Evolutionary conservation across 2,113 vertebrate species (phyloP), one percentile per base, ranked within the genome.

Genomic region (Lycocorax pyrrhopterus): DNA sequence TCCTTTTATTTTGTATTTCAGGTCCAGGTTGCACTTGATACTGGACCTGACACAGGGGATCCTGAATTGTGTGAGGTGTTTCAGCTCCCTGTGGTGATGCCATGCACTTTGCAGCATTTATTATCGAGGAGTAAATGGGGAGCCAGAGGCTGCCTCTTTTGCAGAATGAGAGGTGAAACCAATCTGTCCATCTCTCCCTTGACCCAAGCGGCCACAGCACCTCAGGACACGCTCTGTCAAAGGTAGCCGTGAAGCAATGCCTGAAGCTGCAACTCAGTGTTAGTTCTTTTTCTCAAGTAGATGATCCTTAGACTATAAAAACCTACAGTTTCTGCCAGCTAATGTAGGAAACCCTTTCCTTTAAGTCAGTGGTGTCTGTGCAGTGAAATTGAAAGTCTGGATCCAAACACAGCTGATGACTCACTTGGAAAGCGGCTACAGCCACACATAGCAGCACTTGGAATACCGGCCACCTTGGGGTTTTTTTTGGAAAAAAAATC

Each of bases 211-310:
- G 35, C 39, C 39, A 39, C 2, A 1, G 6, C 0, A 3, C 22
- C 67, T 56, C 4, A 5, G 47, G 20, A 92, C 69, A 56, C 22
- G 32, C 52, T 82, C 73, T 76, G 77, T n/a, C 53, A 64, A 89
- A 72, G 0, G 0, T 4, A 56, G 32, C 22, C 0, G 0, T 6
- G 3, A 75, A 87, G 32, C 0, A 1, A 35, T 56, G 72, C n/a
- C 52, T 78, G 29, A 52, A 52, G 41, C 6, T 79, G 87, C 18
- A 66, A n/a, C 35, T 78, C 69, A 32, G 25, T 52, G 14, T 47
- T 89, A 46, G 59, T 19, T 63, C 44, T 93, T 91, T 51, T 64
- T 80, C 59, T 80, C 47, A 74, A 80, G 67, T 3, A 77, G 78
- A 63, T 72, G 25, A 59, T 59, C 44, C 19, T 80, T 35, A 74